Base-by-base conservation (phyloP, 2,888 invertebrate genomes). In the Epinotia demarniana region DNA sequence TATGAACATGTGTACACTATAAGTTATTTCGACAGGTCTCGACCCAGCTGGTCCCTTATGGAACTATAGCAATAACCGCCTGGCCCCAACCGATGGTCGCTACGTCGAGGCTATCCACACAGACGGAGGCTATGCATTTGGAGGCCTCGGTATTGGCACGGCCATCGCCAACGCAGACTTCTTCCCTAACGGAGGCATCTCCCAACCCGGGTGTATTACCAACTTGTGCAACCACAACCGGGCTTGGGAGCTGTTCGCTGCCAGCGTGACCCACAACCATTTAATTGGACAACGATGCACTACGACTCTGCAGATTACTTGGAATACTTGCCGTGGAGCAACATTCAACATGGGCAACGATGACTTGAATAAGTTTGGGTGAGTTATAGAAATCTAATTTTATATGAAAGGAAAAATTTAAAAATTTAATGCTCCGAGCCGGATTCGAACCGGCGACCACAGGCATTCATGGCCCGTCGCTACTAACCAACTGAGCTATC, bases 101-200 rank as follows among this genome's bases (percentile, higher is more conserved):
- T 79, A 90, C 93, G 33, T 89, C 2, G 79, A 79, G 53, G 78
- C 77, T 4, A 79, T 79, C n/a, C 79, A 79, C 39, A 79, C 79
- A 23, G 79, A 79, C 53, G 79, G 79, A 9, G 78, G 92, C 16
- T 90, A 95, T 2, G 86, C 86, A 82, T 87, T 81, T 81, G 90
- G 33, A 79, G 95, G 84, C 87, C 92, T 81, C 85, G 95, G 82
- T 81, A 95, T 91, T 49, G 95, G 95, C 0, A 83, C 87, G 2
- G 84, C 91, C 8, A 85, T 95, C 4, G 95, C 92, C 0, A 87
- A 95, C 73, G 95, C 86, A 12, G 95, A 95, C 82, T 95, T 95
- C 85, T 95, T 93, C 89, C 94, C 95, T 18, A 95, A 95, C 77
- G 90, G 92, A 58, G 95, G 95, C 4, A 83, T 70, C 46, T 80